phyloP scores from a whole-genome alignment of 2,888 invertebrate genomes.

The Acanthacorydalis orientalis region DNA sequence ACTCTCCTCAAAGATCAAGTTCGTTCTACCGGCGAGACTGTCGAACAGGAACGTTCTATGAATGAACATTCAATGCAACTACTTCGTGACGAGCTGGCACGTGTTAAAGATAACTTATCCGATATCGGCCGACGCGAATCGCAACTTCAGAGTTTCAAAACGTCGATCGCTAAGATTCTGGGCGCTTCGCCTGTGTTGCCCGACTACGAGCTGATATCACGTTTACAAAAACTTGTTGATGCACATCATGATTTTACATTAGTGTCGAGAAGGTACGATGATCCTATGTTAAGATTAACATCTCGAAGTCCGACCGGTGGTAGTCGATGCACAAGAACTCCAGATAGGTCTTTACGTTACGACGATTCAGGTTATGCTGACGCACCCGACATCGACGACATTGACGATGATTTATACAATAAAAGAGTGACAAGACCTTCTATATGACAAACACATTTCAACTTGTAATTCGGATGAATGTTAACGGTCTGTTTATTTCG shows the following conservation, averaged over 20 bases:
- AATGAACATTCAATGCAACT: conserved; percentile 52
- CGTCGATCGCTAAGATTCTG: conserved; percentile 36
- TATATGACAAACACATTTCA: conserved; percentile 30
- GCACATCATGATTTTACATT: conserved; percentile 78
- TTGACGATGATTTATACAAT: conserved; percentile 47
- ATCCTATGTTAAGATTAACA: conserved; percentile 31
- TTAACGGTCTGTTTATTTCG: neutral
- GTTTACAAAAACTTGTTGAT: conserved; percentile 67
- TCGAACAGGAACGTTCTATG: conserved; percentile 51
- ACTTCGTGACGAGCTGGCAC: conserved; percentile 56
- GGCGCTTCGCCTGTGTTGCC: conserved; percentile 35
- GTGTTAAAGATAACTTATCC: conserved; percentile 54
- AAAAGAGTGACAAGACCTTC: conserved; percentile 35
- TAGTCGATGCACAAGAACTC: conserved; percentile 24
- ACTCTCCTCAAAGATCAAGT: conserved; percentile 56
- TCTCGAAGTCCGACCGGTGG: conserved; percentile 40
- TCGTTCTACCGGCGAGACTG: conserved; percentile 44
- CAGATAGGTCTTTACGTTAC: conserved; percentile 39
- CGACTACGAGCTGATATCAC: conserved; percentile 40
- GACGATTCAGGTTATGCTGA: conserved; percentile 60
- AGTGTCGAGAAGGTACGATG: conserved; percentile 59
- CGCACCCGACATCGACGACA: conserved; percentile 45
- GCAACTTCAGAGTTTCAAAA: conserved; percentile 57
- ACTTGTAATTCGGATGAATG: conserved; percentile 10
- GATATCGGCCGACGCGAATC: conserved; percentile 62